Percentiles rank a stretch among this genome's conserved stretches.
These are phyloP conservation scores for Pantala flavescens DNA, from an alignment of 1,140 invertebrate genomes.

Conservation along the genomic window DNA sequence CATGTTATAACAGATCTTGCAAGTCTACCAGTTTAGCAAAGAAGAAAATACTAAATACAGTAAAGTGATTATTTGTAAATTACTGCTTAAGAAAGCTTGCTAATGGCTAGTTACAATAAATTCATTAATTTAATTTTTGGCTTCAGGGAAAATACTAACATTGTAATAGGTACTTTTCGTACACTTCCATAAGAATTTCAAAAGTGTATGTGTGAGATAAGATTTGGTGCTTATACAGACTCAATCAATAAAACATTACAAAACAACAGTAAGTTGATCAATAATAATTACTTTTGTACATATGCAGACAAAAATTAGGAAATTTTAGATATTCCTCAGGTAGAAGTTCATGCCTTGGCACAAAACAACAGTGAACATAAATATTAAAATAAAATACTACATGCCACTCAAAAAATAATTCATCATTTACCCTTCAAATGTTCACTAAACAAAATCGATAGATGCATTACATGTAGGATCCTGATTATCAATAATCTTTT, in stretches of 20 bases:
- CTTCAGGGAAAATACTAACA: conserved; percentile 1
- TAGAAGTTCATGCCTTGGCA: background rate
- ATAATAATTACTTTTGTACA: background rate
- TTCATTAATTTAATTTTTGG: conserved; percentile 11
- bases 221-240: conserved; percentile 4
- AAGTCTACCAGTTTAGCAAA: background rate
- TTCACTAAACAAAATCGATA: background rate
- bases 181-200: conserved; percentile 10
- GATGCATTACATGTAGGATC: background rate
- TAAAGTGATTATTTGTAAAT: background rate
- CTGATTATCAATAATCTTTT: background rate
- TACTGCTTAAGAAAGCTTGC: conserved; percentile 9
- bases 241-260: conserved; percentile 4
- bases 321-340: background rate
- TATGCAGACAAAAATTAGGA: background rate
- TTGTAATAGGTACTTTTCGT: background rate
- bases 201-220: conserved; percentile 4
- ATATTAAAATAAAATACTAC: conserved; percentile 7
- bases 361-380: background rate
- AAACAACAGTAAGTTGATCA: background rate
- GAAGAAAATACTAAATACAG: background rate
- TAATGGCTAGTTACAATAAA: background rate
- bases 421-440: background rate
- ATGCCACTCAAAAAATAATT: background rate
- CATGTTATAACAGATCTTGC: background rate